Conservation (phyloP, 2,888 invertebrate species). For the Aromia moschata region DNA sequence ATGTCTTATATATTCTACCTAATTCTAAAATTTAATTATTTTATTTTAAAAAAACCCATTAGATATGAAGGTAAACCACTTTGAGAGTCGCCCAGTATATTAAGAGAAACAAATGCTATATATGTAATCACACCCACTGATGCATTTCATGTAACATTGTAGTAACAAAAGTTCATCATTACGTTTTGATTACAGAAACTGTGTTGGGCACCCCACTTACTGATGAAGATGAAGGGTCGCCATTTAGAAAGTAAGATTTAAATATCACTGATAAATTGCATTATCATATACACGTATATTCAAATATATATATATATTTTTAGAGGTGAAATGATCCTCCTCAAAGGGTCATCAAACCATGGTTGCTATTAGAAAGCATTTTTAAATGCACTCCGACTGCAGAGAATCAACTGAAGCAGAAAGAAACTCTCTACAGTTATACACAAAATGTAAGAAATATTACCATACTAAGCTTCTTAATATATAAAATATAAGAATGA, state of each 20-base stretch:
- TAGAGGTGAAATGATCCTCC: conserved; percentile 67
- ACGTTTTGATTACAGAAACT: conserved; percentile 60
- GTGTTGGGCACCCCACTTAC: conserved; percentile 65
- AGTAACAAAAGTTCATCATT: no score
- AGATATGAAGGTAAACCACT: no score
- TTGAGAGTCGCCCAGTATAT: no score
- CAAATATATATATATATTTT: conserved; percentile 17
- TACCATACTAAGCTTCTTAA: no score
- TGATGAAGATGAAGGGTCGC: conserved; percentile 62
- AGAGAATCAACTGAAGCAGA: conserved; percentile 65
- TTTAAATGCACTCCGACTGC: conserved; percentile 67
- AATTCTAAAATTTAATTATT: no score
- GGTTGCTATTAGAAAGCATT: conserved; percentile 67
- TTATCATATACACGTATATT: background rate
- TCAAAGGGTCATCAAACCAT: conserved; percentile 66
- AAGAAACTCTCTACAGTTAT: conserved; percentile 62
- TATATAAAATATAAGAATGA: no score
- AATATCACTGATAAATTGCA: no score
- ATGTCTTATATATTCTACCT: no score
- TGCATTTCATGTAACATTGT: no score
- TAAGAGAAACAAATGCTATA: no score
- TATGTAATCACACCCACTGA: no score
- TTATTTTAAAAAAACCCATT: no score
- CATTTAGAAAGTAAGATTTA: conserved; percentile 66
- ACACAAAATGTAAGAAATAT: conserved; percentile 62